A percentile compares a stretch with the other conserved stretches of the same genome.
Evolutionary conservation across 1,140 invertebrate genomes (phyloP).

Genomic region (Agrypnia vestita): DNA sequence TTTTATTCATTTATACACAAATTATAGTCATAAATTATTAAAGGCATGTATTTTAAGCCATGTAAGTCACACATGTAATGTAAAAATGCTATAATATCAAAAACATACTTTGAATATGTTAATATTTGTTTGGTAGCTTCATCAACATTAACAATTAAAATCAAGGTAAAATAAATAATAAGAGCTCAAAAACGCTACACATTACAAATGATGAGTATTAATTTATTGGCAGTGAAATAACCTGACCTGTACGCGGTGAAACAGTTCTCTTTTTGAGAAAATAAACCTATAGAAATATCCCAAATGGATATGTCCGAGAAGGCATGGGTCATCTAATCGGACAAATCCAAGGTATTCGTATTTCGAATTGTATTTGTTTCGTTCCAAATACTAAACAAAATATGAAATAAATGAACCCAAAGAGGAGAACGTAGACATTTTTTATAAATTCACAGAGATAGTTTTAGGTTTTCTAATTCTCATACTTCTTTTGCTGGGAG

Average conservation of each 20-base stretch:
- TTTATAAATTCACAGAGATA: constrained; percentile 5
- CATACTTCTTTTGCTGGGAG: constrained; percentile 55
- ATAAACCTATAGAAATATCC: background rate
- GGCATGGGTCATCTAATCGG: constrained; percentile 28
- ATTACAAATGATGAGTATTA: background rate
- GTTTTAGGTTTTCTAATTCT: constrained; percentile 49
- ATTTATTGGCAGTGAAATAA: constrained; percentile 16
- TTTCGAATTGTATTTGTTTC: constrained; percentile 62
- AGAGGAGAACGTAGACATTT: background rate
- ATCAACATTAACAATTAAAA: no score
- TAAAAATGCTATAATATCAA: no score
- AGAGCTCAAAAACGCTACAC: background rate
- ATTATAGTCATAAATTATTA: no score
- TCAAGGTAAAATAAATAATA: no score
- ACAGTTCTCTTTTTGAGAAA: background rate
- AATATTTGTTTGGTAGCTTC: no score
- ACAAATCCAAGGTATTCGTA: constrained; percentile 55
- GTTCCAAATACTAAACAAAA: constrained; percentile 23
- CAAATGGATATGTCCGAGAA: constrained; percentile 52
- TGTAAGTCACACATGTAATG: no score
- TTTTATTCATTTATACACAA: no score
- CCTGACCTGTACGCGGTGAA: background rate
- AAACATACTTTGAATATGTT: no score
- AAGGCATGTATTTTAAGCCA: no score
- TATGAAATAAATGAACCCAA: constrained; percentile 2